These are phyloP conservation scores for Oscheius sp. DNA, from an alignment of 2,888 invertebrate species.

Conservation along the genomic window DNA sequence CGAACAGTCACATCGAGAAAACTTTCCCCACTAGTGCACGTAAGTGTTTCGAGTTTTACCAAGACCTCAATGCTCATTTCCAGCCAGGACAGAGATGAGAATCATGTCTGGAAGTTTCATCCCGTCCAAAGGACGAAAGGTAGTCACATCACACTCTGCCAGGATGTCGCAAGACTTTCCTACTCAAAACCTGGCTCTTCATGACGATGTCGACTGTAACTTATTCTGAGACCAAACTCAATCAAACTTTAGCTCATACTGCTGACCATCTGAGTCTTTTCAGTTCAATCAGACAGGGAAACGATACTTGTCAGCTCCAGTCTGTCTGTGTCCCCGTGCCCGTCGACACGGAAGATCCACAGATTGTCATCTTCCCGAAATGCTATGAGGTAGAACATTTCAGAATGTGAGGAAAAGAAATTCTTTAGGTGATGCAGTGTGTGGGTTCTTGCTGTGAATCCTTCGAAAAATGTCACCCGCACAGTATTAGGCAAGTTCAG, in stretches of 20 bases:
- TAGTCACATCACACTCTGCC: background rate
- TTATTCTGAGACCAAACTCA: background rate
- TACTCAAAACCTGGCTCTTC: conserved; percentile 3
- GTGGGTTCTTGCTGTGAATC: conserved; percentile 59
- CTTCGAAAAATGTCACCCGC: conserved; percentile 51
- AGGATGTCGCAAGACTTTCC: background rate
- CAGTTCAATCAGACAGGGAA: conserved; percentile 45
- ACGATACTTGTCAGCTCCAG: conserved; percentile 54
- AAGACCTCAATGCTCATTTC: background rate
- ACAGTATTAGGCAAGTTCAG: conserved; percentile 45
- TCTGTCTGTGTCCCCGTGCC: conserved; percentile 54
- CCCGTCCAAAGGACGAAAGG: background rate
- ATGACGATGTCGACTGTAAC: conserved; percentile 30
- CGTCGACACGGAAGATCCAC: conserved; percentile 45
- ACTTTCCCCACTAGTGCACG: conserved; percentile 19
- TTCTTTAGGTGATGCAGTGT: conserved; percentile 53
- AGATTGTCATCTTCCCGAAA: conserved; percentile 47
- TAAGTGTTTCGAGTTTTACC: background rate
- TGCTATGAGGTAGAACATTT: conserved; percentile 46
- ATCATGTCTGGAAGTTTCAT: conserved; percentile 17
- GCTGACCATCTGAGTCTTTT: conserved; percentile 35
- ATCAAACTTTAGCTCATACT: conserved; percentile 22
- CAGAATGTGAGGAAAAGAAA: background rate
- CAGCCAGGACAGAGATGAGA: conserved; percentile 21
- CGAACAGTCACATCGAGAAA: conserved; percentile 45